Percentiles rank a stretch among this genome's conserved stretches.
Conservation (phyloP, 2,113 vertebrate species). For the Holacanthus passer region DNA sequence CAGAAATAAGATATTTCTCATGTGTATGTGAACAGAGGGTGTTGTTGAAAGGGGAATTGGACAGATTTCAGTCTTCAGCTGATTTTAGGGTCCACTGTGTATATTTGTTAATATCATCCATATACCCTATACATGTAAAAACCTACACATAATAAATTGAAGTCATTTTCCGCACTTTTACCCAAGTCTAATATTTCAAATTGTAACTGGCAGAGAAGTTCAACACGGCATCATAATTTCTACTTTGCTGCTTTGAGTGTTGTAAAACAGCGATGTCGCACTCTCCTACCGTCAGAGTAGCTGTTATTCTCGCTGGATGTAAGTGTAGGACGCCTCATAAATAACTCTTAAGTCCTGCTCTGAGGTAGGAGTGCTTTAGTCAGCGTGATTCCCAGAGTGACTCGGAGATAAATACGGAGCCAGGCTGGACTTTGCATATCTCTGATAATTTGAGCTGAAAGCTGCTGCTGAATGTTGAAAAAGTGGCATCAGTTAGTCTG, state of each 20-base stretch:
- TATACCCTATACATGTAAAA: no score
- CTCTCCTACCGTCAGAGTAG: no score
- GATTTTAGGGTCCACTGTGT: neutral
- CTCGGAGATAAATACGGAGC: slow-evolving; percentile 20
- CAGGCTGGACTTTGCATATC: neutral
- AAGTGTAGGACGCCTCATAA: neutral
- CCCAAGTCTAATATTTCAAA: no score
- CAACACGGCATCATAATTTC: no score
- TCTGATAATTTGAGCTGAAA: slow-evolving; percentile 2
- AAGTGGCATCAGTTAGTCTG: neutral
- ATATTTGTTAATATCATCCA: no score
- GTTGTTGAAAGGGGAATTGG: neutral
- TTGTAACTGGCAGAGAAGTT: no score
- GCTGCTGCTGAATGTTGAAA: slow-evolving; percentile 16
- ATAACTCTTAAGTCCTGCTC: slow-evolving; percentile 3
- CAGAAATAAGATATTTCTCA: neutral
- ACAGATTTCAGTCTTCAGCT: no score
- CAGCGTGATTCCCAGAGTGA: neutral
- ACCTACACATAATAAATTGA: no score
- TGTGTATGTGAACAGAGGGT: neutral
- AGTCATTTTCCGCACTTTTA: no score
- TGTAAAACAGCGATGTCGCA: no score
- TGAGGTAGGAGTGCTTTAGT: slow-evolving; percentile 14
- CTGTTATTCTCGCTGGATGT: neutral
- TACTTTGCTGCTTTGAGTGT: no score